Evolutionary conservation across 2,888 invertebrate species (phyloP).

Genomic region (Trilocha varians): DNA sequence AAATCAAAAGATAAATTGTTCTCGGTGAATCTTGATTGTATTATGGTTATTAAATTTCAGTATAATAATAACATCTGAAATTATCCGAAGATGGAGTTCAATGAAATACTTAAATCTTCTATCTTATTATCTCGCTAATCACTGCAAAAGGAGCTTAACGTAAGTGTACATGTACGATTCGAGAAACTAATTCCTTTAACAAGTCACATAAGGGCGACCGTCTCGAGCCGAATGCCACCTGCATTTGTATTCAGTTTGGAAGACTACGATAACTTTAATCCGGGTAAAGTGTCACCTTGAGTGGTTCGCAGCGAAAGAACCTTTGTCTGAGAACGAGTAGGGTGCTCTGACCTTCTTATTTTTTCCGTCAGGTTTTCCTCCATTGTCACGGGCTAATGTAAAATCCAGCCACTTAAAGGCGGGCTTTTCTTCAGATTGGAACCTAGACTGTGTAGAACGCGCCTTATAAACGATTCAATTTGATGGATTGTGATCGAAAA

Average conservation of each 20-base stretch:
- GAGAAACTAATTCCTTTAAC: conserved; percentile 38
- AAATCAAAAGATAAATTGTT: no score
- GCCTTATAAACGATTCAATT: conserved; percentile 28
- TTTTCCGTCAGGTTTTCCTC: conserved; percentile 56
- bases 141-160: no score
- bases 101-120: no score
- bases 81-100: no score
- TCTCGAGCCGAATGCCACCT: conserved; percentile 31
- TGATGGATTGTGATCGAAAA: conserved; percentile 66
- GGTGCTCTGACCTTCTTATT: conserved; percentile 60
- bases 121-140: no score
- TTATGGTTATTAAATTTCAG: no score
- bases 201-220: conserved; percentile 29
- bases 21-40: no score
- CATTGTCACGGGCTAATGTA: conserved; percentile 55
- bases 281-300: conserved; percentile 70
- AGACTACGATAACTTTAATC: conserved; percentile 70
- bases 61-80: no score
- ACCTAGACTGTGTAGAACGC: conserved; percentile 39
- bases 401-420: conserved; percentile 49
- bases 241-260: conserved; percentile 71
- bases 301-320: conserved; percentile 64
- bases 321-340: conserved; percentile 59
- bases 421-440: conserved; percentile 42
- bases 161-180: conserved; percentile 47